Conservation (phyloP, 2,797 vertebrate genomes). For the Rhinichthys osculus region DNA sequence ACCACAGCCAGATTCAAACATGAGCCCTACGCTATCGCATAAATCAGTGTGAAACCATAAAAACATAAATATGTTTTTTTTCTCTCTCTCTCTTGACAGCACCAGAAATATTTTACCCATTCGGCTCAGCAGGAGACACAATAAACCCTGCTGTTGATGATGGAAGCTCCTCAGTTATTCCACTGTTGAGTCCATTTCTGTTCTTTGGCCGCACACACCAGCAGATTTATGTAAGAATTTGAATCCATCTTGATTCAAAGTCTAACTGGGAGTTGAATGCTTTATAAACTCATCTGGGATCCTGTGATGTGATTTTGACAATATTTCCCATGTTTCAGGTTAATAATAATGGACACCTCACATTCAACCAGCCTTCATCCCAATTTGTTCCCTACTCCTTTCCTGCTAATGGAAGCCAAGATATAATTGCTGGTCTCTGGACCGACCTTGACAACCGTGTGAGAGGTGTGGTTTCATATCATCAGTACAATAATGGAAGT, state of each 20-base stretch:
- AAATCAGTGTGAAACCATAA: neutral
- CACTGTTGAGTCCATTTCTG: neutral
- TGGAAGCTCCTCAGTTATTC: neutral
- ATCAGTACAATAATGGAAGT: neutral
- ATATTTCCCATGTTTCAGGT: conserved; percentile 58
- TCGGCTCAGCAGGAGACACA: neutral
- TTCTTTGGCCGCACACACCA: neutral
- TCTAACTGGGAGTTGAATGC: neutral
- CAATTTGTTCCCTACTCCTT: conserved; percentile 46
- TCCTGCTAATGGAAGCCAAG: neutral
- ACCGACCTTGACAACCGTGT: neutral
- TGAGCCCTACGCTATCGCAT: neutral
- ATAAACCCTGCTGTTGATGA: neutral
- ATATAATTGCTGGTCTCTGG: conserved; percentile 24
- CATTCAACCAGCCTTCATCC: conserved; percentile 17
- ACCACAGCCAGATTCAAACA: neutral
- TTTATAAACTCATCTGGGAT: neutral
- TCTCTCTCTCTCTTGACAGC: neutral
- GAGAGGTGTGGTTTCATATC: neutral
- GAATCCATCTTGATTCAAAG: neutral
- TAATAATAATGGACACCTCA: conserved; percentile 71
- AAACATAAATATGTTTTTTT: no score
- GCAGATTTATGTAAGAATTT: neutral
- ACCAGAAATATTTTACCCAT: neutral
- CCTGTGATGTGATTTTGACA: neutral